A percentile compares a stretch with the other conserved stretches of the same genome.
phyloP scores from a whole-genome alignment of 92 coral and sea anemone species.

The Parazoanthus atlanticus region DNA sequence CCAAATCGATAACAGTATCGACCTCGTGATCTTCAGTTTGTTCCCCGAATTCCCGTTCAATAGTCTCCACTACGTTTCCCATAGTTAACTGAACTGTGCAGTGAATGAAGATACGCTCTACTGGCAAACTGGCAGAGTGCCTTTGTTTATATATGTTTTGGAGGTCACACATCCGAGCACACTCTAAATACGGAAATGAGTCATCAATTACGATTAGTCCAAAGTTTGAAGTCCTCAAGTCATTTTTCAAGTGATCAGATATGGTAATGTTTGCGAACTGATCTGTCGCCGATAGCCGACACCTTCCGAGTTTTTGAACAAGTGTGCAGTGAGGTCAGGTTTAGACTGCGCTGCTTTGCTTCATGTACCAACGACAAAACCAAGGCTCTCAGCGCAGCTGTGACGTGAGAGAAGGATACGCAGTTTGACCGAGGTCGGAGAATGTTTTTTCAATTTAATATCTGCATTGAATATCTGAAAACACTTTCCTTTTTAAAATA shows the following conservation, averaged over 20 bases:
- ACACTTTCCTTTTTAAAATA: no score
- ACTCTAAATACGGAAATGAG: not conserved
- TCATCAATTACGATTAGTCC: not conserved
- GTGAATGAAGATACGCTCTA: not conserved
- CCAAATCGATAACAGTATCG: constrained; percentile 20
- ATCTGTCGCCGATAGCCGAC: no score
- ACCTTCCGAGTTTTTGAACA: no score
- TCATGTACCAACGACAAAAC: no score
- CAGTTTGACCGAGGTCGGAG: no score
- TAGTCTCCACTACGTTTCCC: constrained; percentile 3
- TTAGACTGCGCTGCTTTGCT: no score
- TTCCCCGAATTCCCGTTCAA: not conserved
- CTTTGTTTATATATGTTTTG: not conserved
- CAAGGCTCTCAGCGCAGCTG: no score
- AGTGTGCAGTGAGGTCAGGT: no score
- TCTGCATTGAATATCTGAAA: no score
- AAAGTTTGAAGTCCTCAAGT: not conserved
- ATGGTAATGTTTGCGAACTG: no score
- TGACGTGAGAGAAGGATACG: no score
- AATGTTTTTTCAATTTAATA: no score
- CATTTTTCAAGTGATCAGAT: not conserved
- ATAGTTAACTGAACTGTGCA: not conserved
- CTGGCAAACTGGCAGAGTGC: not conserved
- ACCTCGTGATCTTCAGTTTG: not conserved
- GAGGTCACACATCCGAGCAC: not conserved